Percentiles rank a stretch among this genome's conserved stretches.
Evolutionary conservation across 2,113 vertebrate species (phyloP).

Genomic region (Spizaetus ornatus): DNA sequence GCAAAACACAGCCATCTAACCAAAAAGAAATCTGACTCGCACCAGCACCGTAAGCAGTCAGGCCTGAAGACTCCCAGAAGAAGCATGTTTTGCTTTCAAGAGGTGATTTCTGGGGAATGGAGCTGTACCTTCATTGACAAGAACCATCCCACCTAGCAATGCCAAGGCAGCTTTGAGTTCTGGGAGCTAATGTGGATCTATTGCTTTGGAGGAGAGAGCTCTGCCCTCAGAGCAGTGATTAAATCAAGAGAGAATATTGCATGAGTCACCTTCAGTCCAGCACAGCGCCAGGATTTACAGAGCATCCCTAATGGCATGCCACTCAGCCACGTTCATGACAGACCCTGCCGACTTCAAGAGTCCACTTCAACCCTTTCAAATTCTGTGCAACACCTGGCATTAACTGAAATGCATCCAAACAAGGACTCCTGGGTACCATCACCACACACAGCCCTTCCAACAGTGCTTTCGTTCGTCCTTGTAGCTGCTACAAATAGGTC

Average conservation of each 20-base stretch:
- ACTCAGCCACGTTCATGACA: rapidly evolving
- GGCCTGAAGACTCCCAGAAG: not conserved
- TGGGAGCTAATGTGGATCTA: not conserved
- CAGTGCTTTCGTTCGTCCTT: not conserved
- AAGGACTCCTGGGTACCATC: rapidly evolving
- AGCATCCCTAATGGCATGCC: not conserved
- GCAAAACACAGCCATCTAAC: not conserved
- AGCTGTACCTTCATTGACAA: not conserved
- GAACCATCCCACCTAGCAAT: not conserved
- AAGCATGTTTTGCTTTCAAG: not conserved
- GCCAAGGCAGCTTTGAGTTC: not conserved
- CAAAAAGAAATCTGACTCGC: rapidly evolving
- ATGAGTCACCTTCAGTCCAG: not conserved
- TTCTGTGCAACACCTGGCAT: rapidly evolving
- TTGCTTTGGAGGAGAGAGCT: not conserved
- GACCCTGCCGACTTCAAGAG: not conserved
- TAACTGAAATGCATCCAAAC: not conserved
- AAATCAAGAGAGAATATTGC: not conserved
- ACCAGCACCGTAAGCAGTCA: not conserved
- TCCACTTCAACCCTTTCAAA: not conserved
- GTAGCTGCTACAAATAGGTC: not conserved
- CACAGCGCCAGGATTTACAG: not conserved
- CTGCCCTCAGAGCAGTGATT: not conserved
- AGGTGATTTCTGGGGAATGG: not conserved
- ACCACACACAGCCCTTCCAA: not conserved